Evolutionary conservation across 2,888 invertebrate genomes (phyloP).

Genomic region (Lampropteryx suffumata): DNA sequence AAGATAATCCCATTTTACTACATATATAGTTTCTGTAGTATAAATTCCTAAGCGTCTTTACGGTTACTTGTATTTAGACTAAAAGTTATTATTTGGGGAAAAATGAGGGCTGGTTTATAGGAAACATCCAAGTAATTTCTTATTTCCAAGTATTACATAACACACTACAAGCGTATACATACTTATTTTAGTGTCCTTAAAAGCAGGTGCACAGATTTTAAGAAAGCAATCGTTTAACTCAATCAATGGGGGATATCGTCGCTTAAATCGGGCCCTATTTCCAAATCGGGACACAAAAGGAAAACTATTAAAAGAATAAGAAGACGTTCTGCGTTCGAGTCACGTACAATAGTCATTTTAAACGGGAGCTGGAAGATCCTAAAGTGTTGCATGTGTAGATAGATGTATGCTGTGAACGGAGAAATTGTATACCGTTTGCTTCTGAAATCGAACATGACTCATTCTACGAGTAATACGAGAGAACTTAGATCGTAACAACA

Average conservation of each 20-base stretch:
- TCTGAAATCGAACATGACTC: background rate
- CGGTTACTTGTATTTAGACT: too few relatives aligned
- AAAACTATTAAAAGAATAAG: slow-evolving; percentile 64
- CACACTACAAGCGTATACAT: too few relatives aligned
- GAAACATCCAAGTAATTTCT: too few relatives aligned
- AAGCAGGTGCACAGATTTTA: slow-evolving; percentile 22
- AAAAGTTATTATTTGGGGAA: too few relatives aligned
- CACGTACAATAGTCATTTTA: slow-evolving; percentile 70
- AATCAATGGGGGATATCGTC: slow-evolving; percentile 34
- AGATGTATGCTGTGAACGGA: slow-evolving; percentile 3
- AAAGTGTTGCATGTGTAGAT: slow-evolving; percentile 18
- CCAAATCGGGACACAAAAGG: slow-evolving; percentile 48
- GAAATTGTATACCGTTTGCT: slow-evolving; percentile 1
- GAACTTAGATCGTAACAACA: too few relatives aligned
- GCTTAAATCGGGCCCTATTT: slow-evolving; percentile 40
- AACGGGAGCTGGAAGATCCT: slow-evolving; percentile 48
- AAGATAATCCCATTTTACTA: background rate
- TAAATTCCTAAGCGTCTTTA: too few relatives aligned
- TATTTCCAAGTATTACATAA: too few relatives aligned
- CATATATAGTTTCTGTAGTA: background rate
- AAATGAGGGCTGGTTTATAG: too few relatives aligned
- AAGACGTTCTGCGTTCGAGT: slow-evolving; percentile 54
- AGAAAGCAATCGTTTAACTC: slow-evolving; percentile 25
- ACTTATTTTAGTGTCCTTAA: background rate
- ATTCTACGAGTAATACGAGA: too few relatives aligned